Base-by-base conservation (phyloP, 2,888 invertebrate genomes). In the Apamea anceps region DNA sequence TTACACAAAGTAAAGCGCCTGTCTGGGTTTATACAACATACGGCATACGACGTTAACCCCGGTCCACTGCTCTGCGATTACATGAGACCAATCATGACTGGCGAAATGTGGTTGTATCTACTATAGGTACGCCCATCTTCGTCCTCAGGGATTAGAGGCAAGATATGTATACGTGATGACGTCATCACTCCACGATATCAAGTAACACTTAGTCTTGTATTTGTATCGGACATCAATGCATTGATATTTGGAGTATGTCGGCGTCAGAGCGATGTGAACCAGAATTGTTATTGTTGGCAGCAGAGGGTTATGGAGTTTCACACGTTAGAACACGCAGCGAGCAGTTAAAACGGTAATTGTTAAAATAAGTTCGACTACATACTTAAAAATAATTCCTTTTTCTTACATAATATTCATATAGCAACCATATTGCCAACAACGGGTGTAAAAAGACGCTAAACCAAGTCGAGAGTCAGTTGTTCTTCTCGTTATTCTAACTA, bases 221-320 rank as follows among this genome's bases (percentile, higher is more conserved):
- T 74, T 70, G 67, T 72, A 68, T 73, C 42, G 13, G 54, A n/a
- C 51, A 73, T 75, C 45, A 73, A 65, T 71, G 54, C 62, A 72
- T 54, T 32, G 28, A 65, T 75, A 71, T 73, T 74, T 80, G 57
- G 25, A 79, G 45, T 70, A 81, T 70, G 10, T 70, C 7, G 8
- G 48, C 75, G 54, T 66, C 60, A 75, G 54, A 28, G 13, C 57
- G 74, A 67, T 72, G 48, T 72, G 45, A 60, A 84, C 60, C 84
- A 80, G 71, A 67, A 72, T 74, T 80, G 84, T 84, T 84, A 72
- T 77, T 84, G 80, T 84, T 84, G 76, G 84, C 84, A 84, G 42
- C 21, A 12, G 12, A 13, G 1, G 1, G 7, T 57, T 18, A 63
- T 54, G 67, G 67, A 21, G 51, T 60, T 74, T 77, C 76, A 77